phyloP scores from a whole-genome alignment of 1,140 invertebrate genomes.

The Andrena cerasifolii region DNA sequence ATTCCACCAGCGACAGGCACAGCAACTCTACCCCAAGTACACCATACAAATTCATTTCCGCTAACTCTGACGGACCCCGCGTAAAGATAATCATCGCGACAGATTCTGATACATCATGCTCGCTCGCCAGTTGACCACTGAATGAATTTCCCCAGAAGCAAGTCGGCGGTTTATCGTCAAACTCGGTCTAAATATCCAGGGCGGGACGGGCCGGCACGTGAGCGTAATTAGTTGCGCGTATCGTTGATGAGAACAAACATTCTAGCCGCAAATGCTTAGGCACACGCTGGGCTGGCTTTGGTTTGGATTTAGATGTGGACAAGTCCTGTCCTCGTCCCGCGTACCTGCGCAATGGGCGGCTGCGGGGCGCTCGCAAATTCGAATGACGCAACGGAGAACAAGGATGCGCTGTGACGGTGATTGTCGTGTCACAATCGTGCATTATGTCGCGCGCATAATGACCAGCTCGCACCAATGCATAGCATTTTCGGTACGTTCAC shows the following conservation, averaged over 20 bases:
- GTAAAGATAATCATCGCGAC: background rate
- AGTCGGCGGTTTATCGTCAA: conserved; percentile 36
- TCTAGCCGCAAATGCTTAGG: conserved; percentile 40
- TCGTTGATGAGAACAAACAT: conserved; percentile 58
- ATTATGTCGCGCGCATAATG: conserved; percentile 67
- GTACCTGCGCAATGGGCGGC: conserved; percentile 1
- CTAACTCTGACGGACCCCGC: background rate
- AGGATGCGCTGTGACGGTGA: conserved; percentile 49
- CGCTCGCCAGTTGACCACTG: conserved; percentile 9
- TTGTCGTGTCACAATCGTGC: conserved; percentile 62
- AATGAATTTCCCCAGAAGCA: conserved; percentile 46
- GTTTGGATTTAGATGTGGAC: conserved; percentile 56
- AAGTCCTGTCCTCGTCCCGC: background rate
- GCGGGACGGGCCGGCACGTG: conserved; percentile 14
- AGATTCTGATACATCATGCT: too few relatives aligned
- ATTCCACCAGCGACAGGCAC: too few relatives aligned
- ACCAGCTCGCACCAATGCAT: conserved; percentile 62
- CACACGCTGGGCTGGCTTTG: conserved; percentile 3
- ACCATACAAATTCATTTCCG: background rate
- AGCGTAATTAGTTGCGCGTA: conserved; percentile 48
- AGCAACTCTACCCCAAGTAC: too few relatives aligned
- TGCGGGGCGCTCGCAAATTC: conserved; percentile 62
- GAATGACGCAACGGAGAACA: conserved; percentile 48
- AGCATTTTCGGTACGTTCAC: conserved; percentile 61
- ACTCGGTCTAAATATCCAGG: conserved; percentile 18